Percentiles rank a stretch among this genome's conserved stretches.
Evolutionary conservation across 1,140 invertebrate genomes (phyloP).

Genomic region (Holcopasites calliopsidis): DNA sequence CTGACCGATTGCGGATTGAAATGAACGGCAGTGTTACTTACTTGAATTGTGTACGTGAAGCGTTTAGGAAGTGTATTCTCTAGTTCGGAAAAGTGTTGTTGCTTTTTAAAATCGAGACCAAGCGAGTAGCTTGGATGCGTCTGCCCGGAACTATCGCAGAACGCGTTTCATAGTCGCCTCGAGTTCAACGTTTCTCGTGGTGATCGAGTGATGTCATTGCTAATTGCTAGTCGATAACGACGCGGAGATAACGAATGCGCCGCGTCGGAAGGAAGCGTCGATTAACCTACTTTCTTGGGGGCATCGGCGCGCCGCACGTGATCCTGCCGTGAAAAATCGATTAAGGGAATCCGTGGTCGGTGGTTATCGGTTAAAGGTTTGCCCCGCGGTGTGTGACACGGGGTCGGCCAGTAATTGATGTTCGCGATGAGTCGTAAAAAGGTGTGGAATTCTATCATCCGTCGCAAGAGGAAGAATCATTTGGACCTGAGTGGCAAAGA

Average conservation of each 20-base stretch:
- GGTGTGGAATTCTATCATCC: constrained; percentile 77
- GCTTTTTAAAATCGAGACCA: too few species aligned
- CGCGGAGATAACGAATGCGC: constrained; percentile 33
- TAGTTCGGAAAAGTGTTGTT: too few species aligned
- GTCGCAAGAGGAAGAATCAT: constrained; percentile 73
- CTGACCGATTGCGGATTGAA: too few species aligned
- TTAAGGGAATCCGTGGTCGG: background rate
- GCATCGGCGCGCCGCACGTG: constrained; percentile 3
- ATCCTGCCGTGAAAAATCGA: background rate
- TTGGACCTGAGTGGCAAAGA: constrained; percentile 64
- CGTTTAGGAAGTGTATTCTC: too few species aligned
- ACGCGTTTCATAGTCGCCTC: too few species aligned
- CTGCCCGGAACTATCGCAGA: too few species aligned
- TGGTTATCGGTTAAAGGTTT: background rate
- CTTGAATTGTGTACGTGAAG: too few species aligned
- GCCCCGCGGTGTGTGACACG: background rate
- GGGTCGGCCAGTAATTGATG: background rate
- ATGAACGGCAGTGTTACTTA: too few species aligned
- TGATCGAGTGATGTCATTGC: background rate
- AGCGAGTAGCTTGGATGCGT: too few species aligned
- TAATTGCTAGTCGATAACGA: constrained; percentile 34
- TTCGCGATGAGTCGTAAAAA: constrained; percentile 74
- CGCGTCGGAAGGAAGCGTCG: constrained; percentile 27
- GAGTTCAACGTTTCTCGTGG: too few species aligned
- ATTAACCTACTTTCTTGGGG: constrained; percentile 34